These are phyloP conservation scores for Conus ventricosus DNA, from an alignment of 1,140 invertebrate species.

Conservation along the genomic window DNA sequence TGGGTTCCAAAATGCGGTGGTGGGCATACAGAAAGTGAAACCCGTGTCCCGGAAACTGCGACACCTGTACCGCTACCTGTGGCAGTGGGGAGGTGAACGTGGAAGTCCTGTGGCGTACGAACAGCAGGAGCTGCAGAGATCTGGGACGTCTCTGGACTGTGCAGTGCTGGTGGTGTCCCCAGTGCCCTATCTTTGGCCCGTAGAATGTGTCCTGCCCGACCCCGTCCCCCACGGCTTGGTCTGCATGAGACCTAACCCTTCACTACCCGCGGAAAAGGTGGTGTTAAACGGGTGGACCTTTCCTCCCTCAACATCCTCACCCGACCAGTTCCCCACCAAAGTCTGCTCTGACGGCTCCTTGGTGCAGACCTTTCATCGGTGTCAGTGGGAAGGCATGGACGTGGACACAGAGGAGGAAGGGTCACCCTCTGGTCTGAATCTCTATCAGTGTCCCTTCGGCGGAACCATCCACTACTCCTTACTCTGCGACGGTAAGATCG, in stretches of 20 bases:
- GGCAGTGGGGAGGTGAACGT: constrained; percentile 24
- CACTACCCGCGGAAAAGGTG: too few relatives aligned
- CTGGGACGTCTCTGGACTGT: not conserved
- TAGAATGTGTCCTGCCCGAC: not conserved
- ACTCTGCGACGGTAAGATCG: constrained; percentile 36
- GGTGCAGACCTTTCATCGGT: constrained; percentile 25
- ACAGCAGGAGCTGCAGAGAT: not conserved
- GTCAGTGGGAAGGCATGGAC: constrained; percentile 5
- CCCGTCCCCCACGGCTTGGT: not conserved
- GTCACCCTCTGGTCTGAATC: not conserved
- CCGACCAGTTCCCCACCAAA: not conserved
- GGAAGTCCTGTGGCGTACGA: constrained; percentile 26
- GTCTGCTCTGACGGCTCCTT: constrained; percentile 10
- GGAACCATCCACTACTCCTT: constrained; percentile 17
- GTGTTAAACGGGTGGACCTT: not conserved
- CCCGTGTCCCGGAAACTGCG: not conserved
- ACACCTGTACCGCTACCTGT: constrained; percentile 26
- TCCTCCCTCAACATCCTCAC: not conserved
- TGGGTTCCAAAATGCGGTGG: constrained; percentile 5
- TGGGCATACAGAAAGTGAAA: constrained; percentile 9
- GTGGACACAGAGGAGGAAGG: not conserved
- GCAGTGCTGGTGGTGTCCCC: not conserved
- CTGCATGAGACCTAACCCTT: constrained; percentile 21
- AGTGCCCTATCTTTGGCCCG: not conserved
- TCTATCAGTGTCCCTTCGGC: not conserved